Percentiles rank a stretch among this genome's conserved stretches.
Conservation (phyloP, 2,797 vertebrate genomes). For the Chaetodon trifasciatus region DNA sequence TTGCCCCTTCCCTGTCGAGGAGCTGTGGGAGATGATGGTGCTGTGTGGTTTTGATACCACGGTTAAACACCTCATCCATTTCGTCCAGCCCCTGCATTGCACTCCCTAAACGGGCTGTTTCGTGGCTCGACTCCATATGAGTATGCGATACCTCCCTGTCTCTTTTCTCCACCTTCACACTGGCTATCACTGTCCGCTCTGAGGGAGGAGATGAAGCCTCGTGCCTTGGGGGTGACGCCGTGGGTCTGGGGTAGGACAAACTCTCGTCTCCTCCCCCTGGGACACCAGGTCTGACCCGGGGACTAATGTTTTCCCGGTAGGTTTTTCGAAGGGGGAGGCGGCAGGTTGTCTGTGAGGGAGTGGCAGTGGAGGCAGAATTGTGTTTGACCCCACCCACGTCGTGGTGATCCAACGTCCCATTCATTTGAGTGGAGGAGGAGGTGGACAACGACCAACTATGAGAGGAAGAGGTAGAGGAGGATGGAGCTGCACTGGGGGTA, state of each 20-base stretch:
- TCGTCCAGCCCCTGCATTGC: conserved; percentile 85
- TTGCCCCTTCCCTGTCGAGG: conserved; percentile 68
- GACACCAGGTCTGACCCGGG: conserved; percentile 81
- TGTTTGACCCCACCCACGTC: conserved; percentile 70
- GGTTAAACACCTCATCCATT: conserved; percentile 90
- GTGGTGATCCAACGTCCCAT: conserved; percentile 89
- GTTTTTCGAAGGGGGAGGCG: conserved; percentile 93
- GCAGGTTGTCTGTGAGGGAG: conserved; percentile 84
- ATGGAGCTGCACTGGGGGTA: conserved; percentile 51
- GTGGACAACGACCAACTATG: conserved; percentile 68
- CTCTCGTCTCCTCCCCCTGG: conserved; percentile 80
- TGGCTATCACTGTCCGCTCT: conserved; percentile 87
- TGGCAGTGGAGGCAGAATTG: conserved; percentile 78
- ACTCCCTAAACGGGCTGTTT: conserved; percentile 58
- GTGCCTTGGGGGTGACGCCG: conserved; percentile 69
- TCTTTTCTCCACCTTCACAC: conserved; percentile 86
- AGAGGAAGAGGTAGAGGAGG: conserved; percentile 71
- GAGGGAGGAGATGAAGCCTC: conserved; percentile 70
- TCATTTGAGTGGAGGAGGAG: conserved; percentile 85
- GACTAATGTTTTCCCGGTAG: conserved; percentile 91
- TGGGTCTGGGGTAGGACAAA: conserved; percentile 71
- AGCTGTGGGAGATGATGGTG: conserved; percentile 78
- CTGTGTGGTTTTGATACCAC: conserved; percentile 86
- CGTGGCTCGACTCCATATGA: conserved; percentile 63
- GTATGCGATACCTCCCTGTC: conserved; percentile 70